Conservation (phyloP, 2,113 vertebrate genomes). For the Albula goreensis region DNA sequence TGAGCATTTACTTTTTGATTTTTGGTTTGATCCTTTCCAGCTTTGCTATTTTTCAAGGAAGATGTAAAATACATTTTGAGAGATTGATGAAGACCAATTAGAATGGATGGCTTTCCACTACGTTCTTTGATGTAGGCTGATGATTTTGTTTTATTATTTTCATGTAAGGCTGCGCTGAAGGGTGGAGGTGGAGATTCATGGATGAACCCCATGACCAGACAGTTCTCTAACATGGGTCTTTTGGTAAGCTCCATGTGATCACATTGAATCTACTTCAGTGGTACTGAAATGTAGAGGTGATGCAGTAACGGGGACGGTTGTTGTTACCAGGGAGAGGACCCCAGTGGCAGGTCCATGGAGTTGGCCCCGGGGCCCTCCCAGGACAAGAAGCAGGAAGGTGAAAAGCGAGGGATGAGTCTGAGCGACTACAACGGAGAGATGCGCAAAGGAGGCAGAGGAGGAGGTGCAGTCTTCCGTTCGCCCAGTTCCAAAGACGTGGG, state of each 20-base stretch:
- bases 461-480: conserved; percentile 84
- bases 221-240: conserved; percentile 96
- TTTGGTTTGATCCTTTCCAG: no score
- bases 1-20: no score
- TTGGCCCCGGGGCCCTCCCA: conserved; percentile 73
- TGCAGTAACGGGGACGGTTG: background rate
- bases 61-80: no score
- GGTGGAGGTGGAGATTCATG: conserved; percentile 87
- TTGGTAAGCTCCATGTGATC: conserved; percentile 75
- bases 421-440: conserved; percentile 95
- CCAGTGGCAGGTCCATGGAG: conserved; percentile 63
- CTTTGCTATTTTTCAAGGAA: no score
- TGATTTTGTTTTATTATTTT: background rate
- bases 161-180: conserved; percentile 81
- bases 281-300: background rate
- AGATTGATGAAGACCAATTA: no score
- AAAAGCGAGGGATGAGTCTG: conserved; percentile 90
- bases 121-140: background rate
- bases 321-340: conserved; percentile 66
- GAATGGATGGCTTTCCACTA: background rate
- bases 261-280: background rate
- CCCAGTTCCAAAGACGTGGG: conserved; percentile 93
- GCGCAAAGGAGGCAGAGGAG: conserved; percentile 83
- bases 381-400: conserved; percentile 93
- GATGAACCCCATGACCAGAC: conserved; percentile 94